A percentile compares a stretch with the other conserved stretches of the same genome.
These are phyloP conservation scores for Apotomis capreana DNA, from an alignment of 2,888 invertebrate genomes.

Conservation along the genomic window DNA sequence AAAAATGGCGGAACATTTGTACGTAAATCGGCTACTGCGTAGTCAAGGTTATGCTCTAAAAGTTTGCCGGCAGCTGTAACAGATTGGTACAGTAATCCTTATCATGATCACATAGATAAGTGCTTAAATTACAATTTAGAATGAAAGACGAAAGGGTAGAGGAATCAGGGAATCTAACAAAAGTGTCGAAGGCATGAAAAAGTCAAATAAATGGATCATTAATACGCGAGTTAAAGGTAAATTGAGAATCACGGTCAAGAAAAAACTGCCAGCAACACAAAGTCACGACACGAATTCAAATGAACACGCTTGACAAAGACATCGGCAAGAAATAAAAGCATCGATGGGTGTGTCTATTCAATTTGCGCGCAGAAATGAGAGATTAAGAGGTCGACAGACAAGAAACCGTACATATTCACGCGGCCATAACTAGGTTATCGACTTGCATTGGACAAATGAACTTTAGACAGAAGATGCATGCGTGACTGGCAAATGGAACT, in stretches of 20 bases:
- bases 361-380: slow-evolving; percentile 15
- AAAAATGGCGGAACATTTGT: no score
- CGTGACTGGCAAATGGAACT: slow-evolving; percentile 20
- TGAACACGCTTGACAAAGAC: neutral
- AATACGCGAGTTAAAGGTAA: neutral
- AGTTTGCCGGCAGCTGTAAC: no score
- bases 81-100: neutral
- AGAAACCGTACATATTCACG: slow-evolving; percentile 22
- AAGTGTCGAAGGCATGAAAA: neutral
- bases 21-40: no score
- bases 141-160: neutral
- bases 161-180: neutral
- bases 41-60: no score
- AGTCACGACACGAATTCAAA: neutral
- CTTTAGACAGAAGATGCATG: slow-evolving; percentile 14
- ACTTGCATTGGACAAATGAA: slow-evolving; percentile 13
- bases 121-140: neutral
- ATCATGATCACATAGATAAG: neutral
- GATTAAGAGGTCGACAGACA: slow-evolving; percentile 17
- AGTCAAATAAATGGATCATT: neutral
- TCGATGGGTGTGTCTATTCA: slow-evolving; percentile 35
- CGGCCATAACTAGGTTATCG: slow-evolving; percentile 27
- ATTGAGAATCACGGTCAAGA: neutral
- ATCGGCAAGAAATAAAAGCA: neutral
- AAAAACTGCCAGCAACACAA: neutral